Evolutionary conservation across 2,888 invertebrate genomes (phyloP).

Genomic region (Sceliomorpha sp.): DNA sequence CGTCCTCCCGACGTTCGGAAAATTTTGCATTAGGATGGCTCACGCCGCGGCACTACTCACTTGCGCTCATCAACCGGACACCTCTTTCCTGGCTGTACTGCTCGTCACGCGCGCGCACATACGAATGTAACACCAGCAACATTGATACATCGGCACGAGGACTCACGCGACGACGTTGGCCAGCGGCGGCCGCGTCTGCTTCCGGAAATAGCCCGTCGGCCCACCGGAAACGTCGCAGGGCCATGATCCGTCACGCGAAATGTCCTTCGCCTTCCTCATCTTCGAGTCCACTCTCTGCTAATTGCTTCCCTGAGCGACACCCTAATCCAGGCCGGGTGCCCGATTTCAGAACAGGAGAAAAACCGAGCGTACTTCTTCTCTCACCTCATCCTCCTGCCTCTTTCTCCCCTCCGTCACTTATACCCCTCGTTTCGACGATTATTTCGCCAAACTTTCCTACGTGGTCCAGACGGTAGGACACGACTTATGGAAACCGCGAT

Average conservation of each 20-base stretch:
- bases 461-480: no score
- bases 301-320: conserved; percentile 54
- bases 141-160: conserved; percentile 7
- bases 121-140: conserved; percentile 10
- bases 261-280: no score
- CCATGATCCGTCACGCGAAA: no score
- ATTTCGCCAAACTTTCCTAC: no score
- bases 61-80: conserved; percentile 19
- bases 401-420: no score
- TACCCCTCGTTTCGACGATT: no score
- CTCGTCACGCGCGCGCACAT: conserved; percentile 10
- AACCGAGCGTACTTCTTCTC: conserved; percentile 7
- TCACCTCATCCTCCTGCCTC: conserved; percentile 13
- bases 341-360: conserved; percentile 4
- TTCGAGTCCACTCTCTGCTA: conserved; percentile 34
- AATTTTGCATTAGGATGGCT: neutral
- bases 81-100: conserved; percentile 5
- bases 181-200: conserved; percentile 7
- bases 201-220: conserved; percentile 13
- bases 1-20: neutral
- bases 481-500: no score
- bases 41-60: conserved; percentile 16
- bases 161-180: conserved; percentile 24
- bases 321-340: conserved; percentile 71
- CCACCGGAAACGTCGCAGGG: conserved; percentile 9